Evolutionary conservation across 1,140 invertebrate species (phyloP).

Genomic region (Drosophila littoralis): DNA sequence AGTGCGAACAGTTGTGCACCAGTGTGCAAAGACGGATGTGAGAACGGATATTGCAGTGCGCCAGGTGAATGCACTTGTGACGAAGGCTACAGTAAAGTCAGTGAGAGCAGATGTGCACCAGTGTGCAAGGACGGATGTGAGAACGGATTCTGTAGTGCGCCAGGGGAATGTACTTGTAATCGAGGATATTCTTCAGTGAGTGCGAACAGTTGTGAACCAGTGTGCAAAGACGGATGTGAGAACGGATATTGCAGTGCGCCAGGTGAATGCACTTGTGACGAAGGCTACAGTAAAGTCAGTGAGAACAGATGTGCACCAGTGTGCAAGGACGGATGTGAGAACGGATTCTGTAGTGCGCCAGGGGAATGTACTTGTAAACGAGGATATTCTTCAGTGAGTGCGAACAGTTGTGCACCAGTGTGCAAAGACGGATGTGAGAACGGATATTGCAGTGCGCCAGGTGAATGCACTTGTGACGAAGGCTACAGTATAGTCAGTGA

Average conservation of each 20-base stretch:
- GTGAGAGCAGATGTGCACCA: constrained; percentile 21
- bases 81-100: constrained; percentile 4
- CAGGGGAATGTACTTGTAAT: neutral
- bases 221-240: neutral
- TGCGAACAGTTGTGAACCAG: constrained; percentile 13
- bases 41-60: constrained; percentile 20
- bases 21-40: constrained; percentile 10
- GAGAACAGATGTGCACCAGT: constrained; percentile 19
- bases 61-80: constrained; percentile 22
- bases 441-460: constrained; percentile 4
- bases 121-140: constrained; percentile 20
- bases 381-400: constrained; percentile 8
- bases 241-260: constrained; percentile 11
- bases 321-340: neutral
- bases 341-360: constrained; percentile 6
- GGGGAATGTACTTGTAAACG: constrained; percentile 5
- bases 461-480: constrained; percentile 8
- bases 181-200: constrained; percentile 4
- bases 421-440: constrained; percentile 12
- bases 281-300: neutral
- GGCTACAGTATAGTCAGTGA: constrained; percentile 9
- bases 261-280: constrained; percentile 5
- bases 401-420: constrained; percentile 11
- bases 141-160: constrained; percentile 38
- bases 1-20: constrained; percentile 20